Percentiles rank a stretch among this genome's conserved stretches.
Evolutionary conservation across 2,888 invertebrate species (phyloP).

Genomic region (Cantharis nigra): DNA sequence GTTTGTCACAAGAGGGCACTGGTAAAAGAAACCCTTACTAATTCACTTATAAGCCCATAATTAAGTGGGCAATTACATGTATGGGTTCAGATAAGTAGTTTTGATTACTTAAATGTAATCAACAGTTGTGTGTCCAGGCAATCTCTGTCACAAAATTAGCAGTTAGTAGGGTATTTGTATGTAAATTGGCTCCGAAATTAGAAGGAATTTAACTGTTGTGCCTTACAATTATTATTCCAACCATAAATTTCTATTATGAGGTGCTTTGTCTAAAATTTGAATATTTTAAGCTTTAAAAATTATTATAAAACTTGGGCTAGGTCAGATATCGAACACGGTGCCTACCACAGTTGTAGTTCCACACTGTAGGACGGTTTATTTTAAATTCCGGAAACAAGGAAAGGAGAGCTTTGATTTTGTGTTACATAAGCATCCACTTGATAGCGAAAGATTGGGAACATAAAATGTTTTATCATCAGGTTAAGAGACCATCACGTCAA

Average conservation of each 20-base stretch:
- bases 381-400: neutral
- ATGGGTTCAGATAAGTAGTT: neutral
- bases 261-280: neutral
- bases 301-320: neutral
- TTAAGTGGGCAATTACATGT: neutral
- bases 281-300: neutral
- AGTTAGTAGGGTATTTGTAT: neutral
- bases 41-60: neutral
- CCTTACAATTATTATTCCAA: neutral
- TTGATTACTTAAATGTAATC: neutral
- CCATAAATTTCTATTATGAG: neutral
- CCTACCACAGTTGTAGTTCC: neutral
- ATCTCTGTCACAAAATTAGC: neutral
- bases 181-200: neutral
- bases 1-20: neutral
- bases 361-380: neutral
- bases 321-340: neutral
- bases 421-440: neutral
- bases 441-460: neutral
- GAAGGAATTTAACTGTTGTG: neutral
- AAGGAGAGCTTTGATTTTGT: neutral
- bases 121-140: neutral
- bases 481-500: neutral
- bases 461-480: neutral
- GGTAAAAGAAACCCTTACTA: neutral